phyloP scores from a whole-genome alignment of 2,888 invertebrate genomes.

The Hypomecis punctinalis region DNA sequence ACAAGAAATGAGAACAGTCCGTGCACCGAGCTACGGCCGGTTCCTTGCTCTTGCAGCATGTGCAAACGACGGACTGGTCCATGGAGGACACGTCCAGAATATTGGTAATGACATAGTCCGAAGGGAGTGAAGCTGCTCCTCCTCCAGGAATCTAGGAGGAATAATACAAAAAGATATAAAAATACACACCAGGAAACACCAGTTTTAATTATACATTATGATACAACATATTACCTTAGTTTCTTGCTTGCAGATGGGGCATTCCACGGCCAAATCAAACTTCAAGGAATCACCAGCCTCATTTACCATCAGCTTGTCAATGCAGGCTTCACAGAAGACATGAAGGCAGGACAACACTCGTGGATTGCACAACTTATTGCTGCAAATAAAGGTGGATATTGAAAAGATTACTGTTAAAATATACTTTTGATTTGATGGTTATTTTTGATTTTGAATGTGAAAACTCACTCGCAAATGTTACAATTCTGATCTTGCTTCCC shows the following conservation, averaged over 20 bases:
- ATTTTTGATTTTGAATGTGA: background rate
- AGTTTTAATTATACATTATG: background rate
- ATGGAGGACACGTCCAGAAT: conserved; percentile 93
- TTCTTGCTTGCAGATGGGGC: conserved; percentile 94
- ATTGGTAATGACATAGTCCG: conserved; percentile 94
- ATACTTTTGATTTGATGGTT: too few relatives aligned
- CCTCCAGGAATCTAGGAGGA: conserved; percentile 87
- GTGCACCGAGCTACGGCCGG: conserved; percentile 97
- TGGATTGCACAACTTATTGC: conserved; percentile 91
- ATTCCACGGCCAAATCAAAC: conserved; percentile 87
- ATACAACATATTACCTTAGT: conserved; percentile 86
- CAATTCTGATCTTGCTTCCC: conserved; percentile 86
- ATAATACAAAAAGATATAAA: conserved; percentile 24
- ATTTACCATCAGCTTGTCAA: conserved; percentile 91
- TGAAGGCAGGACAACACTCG: conserved; percentile 97
- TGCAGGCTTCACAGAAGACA: conserved; percentile 96
- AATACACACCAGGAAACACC: background rate
- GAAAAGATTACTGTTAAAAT: background rate
- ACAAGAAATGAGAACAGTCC: conserved; percentile 97
- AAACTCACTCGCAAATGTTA: conserved; percentile 87
- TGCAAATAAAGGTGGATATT: conserved; percentile 60
- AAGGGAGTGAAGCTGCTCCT: conserved; percentile 91
- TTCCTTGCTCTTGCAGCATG: conserved; percentile 98
- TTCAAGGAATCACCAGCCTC: conserved; percentile 89
- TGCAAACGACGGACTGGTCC: conserved; percentile 91